Conservation (phyloP, 2,797 vertebrate genomes). For the Scarus forsteni region DNA sequence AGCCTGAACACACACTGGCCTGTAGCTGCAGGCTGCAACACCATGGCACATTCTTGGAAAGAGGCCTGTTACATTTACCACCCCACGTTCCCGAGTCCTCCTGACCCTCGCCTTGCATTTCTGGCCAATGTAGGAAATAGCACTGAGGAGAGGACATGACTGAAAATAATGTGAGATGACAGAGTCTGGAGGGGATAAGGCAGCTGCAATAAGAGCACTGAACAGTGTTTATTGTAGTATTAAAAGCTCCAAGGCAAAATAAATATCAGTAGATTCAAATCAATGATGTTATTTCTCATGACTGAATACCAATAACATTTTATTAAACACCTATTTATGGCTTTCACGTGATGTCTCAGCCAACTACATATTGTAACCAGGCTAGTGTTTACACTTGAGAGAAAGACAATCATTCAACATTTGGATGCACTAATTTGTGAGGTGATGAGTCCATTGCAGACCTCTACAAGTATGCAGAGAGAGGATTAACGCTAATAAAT, state of each 20-base stretch:
- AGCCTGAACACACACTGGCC: slow-evolving; percentile 41
- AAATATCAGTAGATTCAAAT: too few species aligned
- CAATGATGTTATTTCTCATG: too few species aligned
- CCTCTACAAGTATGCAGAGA: too few species aligned
- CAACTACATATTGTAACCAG: too few species aligned
- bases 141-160: not conserved
- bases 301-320: too few species aligned
- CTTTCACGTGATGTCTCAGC: too few species aligned
- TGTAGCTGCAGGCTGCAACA: slow-evolving; percentile 56
- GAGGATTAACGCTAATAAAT: too few species aligned
- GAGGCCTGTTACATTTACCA: slow-evolving; percentile 23
- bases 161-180: not conserved
- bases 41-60: slow-evolving; percentile 61
- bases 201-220: not conserved
- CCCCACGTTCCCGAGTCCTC: not conserved
- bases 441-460: too few species aligned
- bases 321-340: too few species aligned
- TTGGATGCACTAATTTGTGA: too few species aligned
- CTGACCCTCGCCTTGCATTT: slow-evolving; percentile 23
- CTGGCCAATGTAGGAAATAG: slow-evolving; percentile 4
- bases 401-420: too few species aligned
- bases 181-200: slow-evolving; percentile 5
- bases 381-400: too few species aligned
- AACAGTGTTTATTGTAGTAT: not conserved
- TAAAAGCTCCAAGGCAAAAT: not conserved